Evolutionary conservation across 2,113 vertebrate genomes (phyloP), one percentile per base, ranked within the genome.

Genomic region (Pantherophis guttatus): DNA sequence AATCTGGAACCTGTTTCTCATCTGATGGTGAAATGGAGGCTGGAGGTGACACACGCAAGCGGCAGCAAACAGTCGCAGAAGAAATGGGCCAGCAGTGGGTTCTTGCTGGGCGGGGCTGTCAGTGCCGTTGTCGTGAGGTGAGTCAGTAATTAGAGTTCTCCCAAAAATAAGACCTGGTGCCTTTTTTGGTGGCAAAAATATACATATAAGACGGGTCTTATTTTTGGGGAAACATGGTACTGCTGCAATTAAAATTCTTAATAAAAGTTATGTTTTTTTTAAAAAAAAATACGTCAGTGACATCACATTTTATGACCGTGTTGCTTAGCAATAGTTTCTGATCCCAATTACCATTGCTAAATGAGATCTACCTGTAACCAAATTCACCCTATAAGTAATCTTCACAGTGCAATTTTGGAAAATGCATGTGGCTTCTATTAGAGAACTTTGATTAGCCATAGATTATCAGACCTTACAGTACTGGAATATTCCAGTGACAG

Each of bases 301-400:
- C 29, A 70, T n/a, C 12, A 0, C n/a, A 75, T 33, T 81, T 81
- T 81, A 81, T 8, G 15, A 19, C 19, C 1, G 0, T 39, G 70
- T 39, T 39, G 15, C 70, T 81, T 19, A 21, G 70, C 70, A 81
- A 81, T 17, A 39, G 15, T 81, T 81, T 39, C 70, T 8, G n/a
- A 39, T 39, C 70, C 15, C 70, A 81, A 39, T 39, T 39, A 81
- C 70, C 33, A 39, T 39, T 81, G 33, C 6, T 44, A 81, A 81
- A 33, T 39, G 33, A 21, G 88, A 93, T 92, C 95, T 53, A 21
- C 29, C 5, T 65, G 23, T 21, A 75, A 39, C 3, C n/a, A 57
- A 53, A 15, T 58, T 21, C 21, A 57, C 89, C 91, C 92, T 96
- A 92, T 91, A 91, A 96, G 95, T 92, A 95, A 94, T 94, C 95